Percentiles rank a stretch among this genome's conserved stretches.
Evolutionary conservation across 2,888 invertebrate genomes (phyloP).

Genomic region (Neria commutata): DNA sequence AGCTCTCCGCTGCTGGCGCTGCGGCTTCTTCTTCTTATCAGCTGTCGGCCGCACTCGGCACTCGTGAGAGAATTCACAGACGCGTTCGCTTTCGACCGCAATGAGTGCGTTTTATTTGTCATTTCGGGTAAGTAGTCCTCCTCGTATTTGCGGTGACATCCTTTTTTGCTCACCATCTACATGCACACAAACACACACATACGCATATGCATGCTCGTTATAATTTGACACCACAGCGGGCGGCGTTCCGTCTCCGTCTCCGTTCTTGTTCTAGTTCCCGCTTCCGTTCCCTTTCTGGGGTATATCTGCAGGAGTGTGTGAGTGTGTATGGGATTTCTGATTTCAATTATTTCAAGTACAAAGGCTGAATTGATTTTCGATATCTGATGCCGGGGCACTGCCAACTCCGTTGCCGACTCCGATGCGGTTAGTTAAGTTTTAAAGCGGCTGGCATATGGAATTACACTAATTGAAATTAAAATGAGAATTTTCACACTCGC

Average conservation of each 20-base stretch:
- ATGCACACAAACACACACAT: too few species aligned
- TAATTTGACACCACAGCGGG: constrained; percentile 3
- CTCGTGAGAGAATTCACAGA: constrained; percentile 51
- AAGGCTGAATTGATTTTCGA: constrained; percentile 52
- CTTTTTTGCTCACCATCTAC: constrained; percentile 48
- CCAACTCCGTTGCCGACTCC: constrained; percentile 30
- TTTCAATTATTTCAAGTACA: constrained; percentile 52
- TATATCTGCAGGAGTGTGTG: too few species aligned
- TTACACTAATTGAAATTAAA: background rate
- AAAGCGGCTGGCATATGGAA: background rate
- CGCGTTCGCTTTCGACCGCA: constrained; percentile 34
- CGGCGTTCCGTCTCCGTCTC: background rate
- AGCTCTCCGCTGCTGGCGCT: too few species aligned
- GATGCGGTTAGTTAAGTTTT: constrained; percentile 49
- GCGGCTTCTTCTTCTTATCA: constrained; percentile 43
- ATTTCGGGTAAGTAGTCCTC: constrained; percentile 4
- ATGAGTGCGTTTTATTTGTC: constrained; percentile 26
- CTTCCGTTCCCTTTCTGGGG: too few species aligned
- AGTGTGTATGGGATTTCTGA: constrained; percentile 27
- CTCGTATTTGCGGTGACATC: constrained; percentile 43
- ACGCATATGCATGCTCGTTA: too few species aligned
- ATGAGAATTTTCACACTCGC: background rate
- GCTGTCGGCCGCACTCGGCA: constrained; percentile 39
- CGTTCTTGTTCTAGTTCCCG: background rate
- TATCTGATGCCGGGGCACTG: constrained; percentile 49